Conservation (phyloP, 1,140 invertebrate species). For the Hypsibius dujardini region DNA sequence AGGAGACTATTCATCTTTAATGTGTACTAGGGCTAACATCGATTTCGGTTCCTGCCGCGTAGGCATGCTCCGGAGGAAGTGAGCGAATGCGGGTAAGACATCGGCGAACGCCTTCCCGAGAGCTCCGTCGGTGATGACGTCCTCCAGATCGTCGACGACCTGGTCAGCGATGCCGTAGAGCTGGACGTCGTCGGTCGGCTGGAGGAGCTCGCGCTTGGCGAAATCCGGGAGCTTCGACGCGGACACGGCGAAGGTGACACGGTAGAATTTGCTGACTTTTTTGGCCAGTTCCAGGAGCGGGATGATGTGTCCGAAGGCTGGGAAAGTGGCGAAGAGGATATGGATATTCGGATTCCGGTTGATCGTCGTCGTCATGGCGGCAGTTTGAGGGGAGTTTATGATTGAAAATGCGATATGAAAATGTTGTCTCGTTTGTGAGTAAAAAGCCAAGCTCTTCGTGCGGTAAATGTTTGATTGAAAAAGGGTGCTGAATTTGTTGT, state of each 20-base stretch:
- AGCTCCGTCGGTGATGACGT: background rate
- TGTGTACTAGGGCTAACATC: too few species aligned
- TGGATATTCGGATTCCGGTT: background rate
- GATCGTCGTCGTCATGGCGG: too few species aligned
- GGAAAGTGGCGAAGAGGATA: background rate
- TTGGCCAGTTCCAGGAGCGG: background rate
- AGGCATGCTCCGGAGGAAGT: too few species aligned
- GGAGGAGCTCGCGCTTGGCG: background rate
- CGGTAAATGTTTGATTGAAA: too few species aligned
- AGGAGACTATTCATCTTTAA: too few species aligned
- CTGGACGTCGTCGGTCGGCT: background rate
- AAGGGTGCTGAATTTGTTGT: too few species aligned
- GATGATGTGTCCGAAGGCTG: background rate
- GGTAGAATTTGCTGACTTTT: constrained; percentile 6
- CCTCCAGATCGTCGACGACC: background rate
- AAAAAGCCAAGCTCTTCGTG: too few species aligned
- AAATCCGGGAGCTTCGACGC: background rate
- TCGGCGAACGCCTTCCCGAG: background rate
- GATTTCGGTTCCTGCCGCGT: too few species aligned
- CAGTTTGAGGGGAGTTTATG: too few species aligned
- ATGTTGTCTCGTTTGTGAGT: too few species aligned
- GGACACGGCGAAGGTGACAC: background rate
- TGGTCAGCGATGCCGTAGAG: background rate
- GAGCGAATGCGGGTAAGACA: too few species aligned
- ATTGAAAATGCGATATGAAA: too few species aligned